Evolutionary conservation across 2,113 vertebrate species (phyloP).

Genomic region (Elanoides forficatus): DNA sequence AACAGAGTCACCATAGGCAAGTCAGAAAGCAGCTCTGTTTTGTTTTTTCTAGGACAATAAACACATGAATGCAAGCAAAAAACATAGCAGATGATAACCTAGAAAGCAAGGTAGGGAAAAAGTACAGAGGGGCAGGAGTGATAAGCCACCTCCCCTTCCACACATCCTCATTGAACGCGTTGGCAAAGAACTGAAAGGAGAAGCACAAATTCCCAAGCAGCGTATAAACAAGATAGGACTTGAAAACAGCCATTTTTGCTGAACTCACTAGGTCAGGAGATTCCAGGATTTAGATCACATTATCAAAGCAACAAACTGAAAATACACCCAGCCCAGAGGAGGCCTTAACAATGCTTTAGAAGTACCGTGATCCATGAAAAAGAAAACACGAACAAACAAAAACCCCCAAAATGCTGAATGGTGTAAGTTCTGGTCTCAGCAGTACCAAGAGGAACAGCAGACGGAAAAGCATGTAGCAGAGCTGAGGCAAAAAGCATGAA

Average conservation of each 20-base stretch:
- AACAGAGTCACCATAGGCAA: too few relatives aligned
- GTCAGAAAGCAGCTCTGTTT: background rate
- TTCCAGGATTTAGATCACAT: background rate
- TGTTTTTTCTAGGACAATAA: background rate
- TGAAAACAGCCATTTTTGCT: background rate
- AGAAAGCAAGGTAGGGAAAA: background rate
- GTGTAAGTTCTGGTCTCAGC: background rate
- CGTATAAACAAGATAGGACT: rapidly evolving
- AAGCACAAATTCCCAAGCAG: background rate
- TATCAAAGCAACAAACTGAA: background rate
- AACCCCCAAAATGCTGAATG: background rate
- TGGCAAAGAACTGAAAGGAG: background rate
- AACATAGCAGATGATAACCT: rapidly evolving
- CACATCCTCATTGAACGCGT: background rate
- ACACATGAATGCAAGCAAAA: background rate
- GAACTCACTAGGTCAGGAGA: background rate
- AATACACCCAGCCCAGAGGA: background rate
- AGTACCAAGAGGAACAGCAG: background rate
- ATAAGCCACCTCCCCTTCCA: background rate
- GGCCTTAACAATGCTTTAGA: background rate
- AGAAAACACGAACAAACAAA: background rate
- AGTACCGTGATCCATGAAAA: background rate
- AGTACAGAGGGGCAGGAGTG: background rate
- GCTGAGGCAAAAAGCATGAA: background rate
- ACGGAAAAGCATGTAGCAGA: background rate